Base-by-base conservation (phyloP, 2,888 invertebrate genomes). In the Agriotes lineatus region DNA sequence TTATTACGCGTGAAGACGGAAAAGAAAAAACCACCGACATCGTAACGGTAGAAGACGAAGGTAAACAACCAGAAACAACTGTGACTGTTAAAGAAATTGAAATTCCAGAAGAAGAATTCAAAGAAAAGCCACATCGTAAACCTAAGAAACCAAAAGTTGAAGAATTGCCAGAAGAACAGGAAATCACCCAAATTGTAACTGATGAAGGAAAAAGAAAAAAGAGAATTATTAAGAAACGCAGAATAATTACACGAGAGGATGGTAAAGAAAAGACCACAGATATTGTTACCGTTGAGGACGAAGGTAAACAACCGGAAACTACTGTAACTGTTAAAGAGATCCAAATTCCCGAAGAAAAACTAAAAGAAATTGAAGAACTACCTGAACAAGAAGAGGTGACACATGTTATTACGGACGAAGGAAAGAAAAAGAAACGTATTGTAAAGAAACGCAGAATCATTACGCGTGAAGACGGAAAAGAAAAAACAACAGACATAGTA, bases 11-110 rank as follows among this genome's bases (percentile, higher is more conserved):
- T 16, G 50, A 71, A 54, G 70, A 60, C 64, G 63, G 67, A 54
- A 74, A 67, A 69, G 75, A 74, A 69, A 72, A 86, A 74, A 77
- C 84, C 2, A 86, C 85, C 0, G 84, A 85, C 79, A 85, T 86
- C 25, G 79, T 81, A 58, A 86, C 85, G 3, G 78, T 84, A 14
- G 82, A 83, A 74, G 78, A 83, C 72, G 85, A 84, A 42, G 84
- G 82, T 22, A 77, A 82, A 61, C 79, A 83, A 59, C 86, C 86
- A n/a, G 71, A 71, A 69, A 77, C 77, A 1, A 74, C 76, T 10
- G 74, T 76, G 9, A 74, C 71, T 69, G 76, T 80, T 2, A 75
- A 78, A 19, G 52, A 73, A 66, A 37, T 59, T 58, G 37, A 74
- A 68, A 12, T 79, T n/a, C 70, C 81, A 57, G 61, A 77, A 59